Evolutionary conservation across 1,140 invertebrate genomes (phyloP).

Genomic region (Amphibalanus amphitrite): DNA sequence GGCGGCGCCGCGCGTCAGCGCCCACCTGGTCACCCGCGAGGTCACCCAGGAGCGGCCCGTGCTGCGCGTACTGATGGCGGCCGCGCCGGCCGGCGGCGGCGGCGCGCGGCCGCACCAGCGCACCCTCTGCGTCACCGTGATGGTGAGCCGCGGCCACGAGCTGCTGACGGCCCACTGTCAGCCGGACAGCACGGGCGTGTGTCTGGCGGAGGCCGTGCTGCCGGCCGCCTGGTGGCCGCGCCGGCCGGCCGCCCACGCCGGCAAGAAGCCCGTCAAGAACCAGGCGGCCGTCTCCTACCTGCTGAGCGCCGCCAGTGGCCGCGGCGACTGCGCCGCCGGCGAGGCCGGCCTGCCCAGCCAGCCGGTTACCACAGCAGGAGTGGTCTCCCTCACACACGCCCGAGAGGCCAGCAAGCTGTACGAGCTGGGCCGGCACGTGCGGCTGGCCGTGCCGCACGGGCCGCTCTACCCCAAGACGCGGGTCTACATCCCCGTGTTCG

Average conservation of each 20-base stretch:
- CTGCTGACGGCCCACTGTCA: slow-evolving; percentile 67
- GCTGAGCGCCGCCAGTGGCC: no score
- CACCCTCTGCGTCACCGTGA: slow-evolving; percentile 46
- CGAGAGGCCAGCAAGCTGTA: slow-evolving; percentile 24
- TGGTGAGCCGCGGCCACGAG: slow-evolving; percentile 26
- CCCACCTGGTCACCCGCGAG: slow-evolving; percentile 22
- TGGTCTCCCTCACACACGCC: no score
- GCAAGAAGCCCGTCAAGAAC: slow-evolving; percentile 17
- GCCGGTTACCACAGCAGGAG: no score
- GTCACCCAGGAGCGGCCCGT: slow-evolving; percentile 21
- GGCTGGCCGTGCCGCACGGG: slow-evolving; percentile 68
- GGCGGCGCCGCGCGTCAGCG: slow-evolving; percentile 18
- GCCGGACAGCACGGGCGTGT: slow-evolving; percentile 70
- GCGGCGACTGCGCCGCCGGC: no score
- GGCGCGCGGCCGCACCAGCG: slow-evolving; percentile 29
- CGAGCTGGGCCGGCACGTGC: slow-evolving; percentile 36
- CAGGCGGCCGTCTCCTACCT: slow-evolving; percentile 18
- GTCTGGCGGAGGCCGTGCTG: slow-evolving; percentile 55
- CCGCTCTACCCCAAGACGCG: slow-evolving; percentile 72
- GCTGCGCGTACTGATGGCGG: slow-evolving; percentile 21
- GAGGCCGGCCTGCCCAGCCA: no score
- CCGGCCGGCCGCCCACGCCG: slow-evolving; percentile 33
- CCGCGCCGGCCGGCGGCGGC: slow-evolving; percentile 10
- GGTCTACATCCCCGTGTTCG: slow-evolving; percentile 64
- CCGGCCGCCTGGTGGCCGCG: slow-evolving; percentile 71